Evolutionary conservation across 1,140 invertebrate genomes (phyloP), one percentile per base, ranked within the genome.

Genomic region (Drosophila bifasciata): DNA sequence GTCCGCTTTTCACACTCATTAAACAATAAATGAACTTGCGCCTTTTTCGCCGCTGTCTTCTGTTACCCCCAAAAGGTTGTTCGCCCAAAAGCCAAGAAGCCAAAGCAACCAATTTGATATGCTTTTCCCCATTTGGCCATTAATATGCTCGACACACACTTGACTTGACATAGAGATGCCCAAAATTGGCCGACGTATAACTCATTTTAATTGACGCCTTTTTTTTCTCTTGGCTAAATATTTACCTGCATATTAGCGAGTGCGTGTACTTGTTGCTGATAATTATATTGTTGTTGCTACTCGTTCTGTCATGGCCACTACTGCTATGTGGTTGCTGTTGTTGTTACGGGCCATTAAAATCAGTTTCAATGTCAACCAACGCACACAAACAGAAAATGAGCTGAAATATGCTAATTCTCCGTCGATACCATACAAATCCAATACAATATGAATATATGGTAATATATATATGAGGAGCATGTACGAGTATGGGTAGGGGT

Each of bases 281-380:
- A 58, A 25, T 66, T 53, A 3, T 19, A 46, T 32, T 36, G 56
- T 48, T 62, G 32, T 66, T 66, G 3, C n/a, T n/a, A n/a, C 19
- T 21, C 19, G 19, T 28, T 17, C 74, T 76, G 57, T 69, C 70
- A 51, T 69, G 61, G 51, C 51, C 57, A n/a, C n/a, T n/a, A n/a
- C n/a, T n/a, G n/a, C n/a, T n/a, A 15, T 79, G 21, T 78, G 60
- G 1, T 36, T 36, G 11, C 39, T 51, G 32, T 53, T 60, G 15
- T 53, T 73, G 76, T 78, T 81, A 77, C 68, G 81, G 63, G 69
- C 77, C 81, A 86, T 86, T 81, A 88, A 86, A 86, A 88, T 81
- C 73, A 44, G 53, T 86, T 86, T 86, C 81, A 86, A 86, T 86
- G 81, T 86, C 81, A 86, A 48, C 53, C 81, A 86, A 48, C 53